These are phyloP conservation scores for Heterodera filipjevi DNA, from an alignment of 2,888 invertebrate species.

Conservation along the genomic window DNA sequence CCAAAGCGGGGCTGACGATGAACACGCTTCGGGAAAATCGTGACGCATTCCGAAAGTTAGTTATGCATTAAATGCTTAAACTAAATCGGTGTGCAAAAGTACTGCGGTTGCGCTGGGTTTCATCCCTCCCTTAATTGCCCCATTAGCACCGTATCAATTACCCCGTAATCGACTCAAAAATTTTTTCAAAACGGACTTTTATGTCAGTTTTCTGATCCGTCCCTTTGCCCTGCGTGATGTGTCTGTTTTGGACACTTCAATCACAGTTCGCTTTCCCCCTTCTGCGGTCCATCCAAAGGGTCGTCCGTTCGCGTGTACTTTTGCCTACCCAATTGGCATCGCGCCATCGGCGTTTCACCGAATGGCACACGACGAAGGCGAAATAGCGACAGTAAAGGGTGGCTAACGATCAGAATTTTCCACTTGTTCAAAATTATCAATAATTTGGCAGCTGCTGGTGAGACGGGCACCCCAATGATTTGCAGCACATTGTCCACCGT, in stretches of 20 bases:
- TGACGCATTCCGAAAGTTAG: constrained; percentile 45
- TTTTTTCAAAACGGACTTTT: no score
- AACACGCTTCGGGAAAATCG: constrained; percentile 65
- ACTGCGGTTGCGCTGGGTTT: no score
- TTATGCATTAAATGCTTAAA: no score
- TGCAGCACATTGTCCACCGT: constrained; percentile 45
- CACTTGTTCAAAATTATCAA: background rate
- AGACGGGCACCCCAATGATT: constrained; percentile 45
- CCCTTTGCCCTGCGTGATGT: constrained; percentile 81
- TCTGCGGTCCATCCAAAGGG: background rate
- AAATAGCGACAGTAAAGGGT: constrained; percentile 82
- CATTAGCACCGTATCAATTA: no score
- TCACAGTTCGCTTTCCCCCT: constrained; percentile 70
- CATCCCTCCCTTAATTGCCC: no score
- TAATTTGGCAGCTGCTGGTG: constrained; percentile 38
- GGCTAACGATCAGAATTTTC: no score
- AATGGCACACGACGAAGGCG: constrained; percentile 87
- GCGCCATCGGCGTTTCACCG: constrained; percentile 83
- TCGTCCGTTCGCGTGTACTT: constrained; percentile 67
- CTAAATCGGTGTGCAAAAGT: no score
- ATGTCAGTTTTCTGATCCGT: constrained; percentile 77
- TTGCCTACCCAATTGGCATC: constrained; percentile 77
- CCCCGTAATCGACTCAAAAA: no score
- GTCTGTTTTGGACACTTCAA: constrained; percentile 70
- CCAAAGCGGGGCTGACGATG: constrained; percentile 62